Evolutionary conservation across 1,140 invertebrate species (phyloP).

Genomic region (Drosophila nigromelanica): DNA sequence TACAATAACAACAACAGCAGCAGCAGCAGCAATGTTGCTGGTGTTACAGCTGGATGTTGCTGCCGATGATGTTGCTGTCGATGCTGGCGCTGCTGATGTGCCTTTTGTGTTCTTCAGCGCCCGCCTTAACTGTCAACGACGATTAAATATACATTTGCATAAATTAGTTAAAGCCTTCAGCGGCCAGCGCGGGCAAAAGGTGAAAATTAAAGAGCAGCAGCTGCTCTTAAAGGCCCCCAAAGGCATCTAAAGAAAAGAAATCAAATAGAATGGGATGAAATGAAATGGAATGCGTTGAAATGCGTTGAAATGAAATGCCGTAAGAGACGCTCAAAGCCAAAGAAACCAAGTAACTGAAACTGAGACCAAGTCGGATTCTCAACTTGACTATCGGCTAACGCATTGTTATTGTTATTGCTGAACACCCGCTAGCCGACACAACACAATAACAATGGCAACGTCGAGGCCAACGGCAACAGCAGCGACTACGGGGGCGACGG

Average conservation of each 20-base stretch:
- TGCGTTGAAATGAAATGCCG: constrained; percentile 66
- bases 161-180: constrained; percentile 67
- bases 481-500: constrained; percentile 2
- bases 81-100: constrained; percentile 13
- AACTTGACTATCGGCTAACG: constrained; percentile 39
- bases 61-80: constrained; percentile 10
- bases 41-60: constrained; percentile 25
- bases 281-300: constrained; percentile 57
- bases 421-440: constrained; percentile 42
- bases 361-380: constrained; percentile 18
- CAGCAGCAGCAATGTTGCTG: constrained; percentile 25
- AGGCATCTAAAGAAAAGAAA: constrained; percentile 62
- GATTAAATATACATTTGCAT: constrained; percentile 83
- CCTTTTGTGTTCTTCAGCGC: constrained; percentile 42
- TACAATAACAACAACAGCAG: constrained; percentile 17
- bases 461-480: constrained; percentile 8
- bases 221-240: constrained; percentile 26
- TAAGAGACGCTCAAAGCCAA: constrained; percentile 60
- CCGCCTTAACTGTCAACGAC: constrained; percentile 81
- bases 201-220: constrained; percentile 76
- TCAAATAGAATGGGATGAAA: constrained; percentile 56
- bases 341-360: constrained; percentile 36
- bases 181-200: constrained; percentile 48
- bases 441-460: constrained; percentile 22
- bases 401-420: constrained; percentile 46